Conservation (phyloP, 2,113 vertebrate genomes). For the Hyaena hyaena region DNA sequence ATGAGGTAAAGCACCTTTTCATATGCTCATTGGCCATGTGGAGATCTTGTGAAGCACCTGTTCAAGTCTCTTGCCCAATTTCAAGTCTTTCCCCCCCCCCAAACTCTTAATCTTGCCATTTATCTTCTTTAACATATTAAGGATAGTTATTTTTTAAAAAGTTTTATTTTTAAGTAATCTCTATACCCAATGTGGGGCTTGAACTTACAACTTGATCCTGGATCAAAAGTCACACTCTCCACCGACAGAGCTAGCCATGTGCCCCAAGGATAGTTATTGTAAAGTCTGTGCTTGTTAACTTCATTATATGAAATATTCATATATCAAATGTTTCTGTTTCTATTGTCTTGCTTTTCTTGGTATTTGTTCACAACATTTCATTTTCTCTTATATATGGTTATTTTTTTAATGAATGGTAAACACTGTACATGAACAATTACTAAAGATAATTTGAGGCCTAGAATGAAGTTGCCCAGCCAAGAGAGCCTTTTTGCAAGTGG, state of each 20-base stretch:
- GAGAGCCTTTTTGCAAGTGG: not conserved
- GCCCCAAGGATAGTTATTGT: not conserved
- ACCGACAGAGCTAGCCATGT: not conserved
- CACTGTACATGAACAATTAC: not conserved
- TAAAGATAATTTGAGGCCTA: conserved; percentile 18
- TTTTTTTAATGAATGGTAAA: not conserved
- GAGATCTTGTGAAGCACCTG: not conserved
- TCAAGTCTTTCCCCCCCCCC: not conserved
- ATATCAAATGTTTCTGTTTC: not conserved
- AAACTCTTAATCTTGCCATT: not conserved
- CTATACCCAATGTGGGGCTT: not conserved
- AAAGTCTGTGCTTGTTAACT: not conserved
- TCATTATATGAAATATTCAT: not conserved
- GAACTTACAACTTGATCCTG: not conserved
- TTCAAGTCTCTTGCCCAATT: not conserved
- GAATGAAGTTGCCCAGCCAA: not conserved
- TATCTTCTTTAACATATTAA: not conserved
- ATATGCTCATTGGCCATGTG: not conserved
- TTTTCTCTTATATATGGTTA: not conserved
- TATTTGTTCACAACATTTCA: not conserved
- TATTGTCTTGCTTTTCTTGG: not conserved
- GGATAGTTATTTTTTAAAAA: not conserved
- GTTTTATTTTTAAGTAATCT: not conserved
- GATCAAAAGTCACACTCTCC: not conserved
- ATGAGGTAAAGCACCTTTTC: not conserved